Percentiles rank a stretch among this genome's conserved stretches.
Evolutionary conservation across 2,113 vertebrate species (phyloP).

Genomic region (Tenebrosternarchus preto): DNA sequence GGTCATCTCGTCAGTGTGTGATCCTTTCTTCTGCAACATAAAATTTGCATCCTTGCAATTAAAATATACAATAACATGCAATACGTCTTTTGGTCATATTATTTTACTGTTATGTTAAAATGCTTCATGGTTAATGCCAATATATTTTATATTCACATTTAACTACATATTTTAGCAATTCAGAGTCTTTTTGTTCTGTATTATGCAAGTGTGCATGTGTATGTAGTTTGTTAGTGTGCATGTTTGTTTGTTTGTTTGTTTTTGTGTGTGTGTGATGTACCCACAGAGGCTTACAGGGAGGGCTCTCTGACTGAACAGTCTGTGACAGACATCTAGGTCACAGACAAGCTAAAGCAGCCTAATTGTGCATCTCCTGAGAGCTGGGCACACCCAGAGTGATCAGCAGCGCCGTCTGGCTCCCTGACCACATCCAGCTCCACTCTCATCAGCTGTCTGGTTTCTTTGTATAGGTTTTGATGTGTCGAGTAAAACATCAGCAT

Average conservation of each 20-base stretch:
- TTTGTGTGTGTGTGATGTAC: not conserved
- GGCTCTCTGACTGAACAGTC: slow-evolving; percentile 40
- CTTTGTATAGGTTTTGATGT: not conserved
- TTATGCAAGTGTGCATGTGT: slow-evolving; percentile 32
- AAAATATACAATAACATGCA: not conserved
- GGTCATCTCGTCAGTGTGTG: not conserved
- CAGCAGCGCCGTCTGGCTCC: slow-evolving; percentile 28
- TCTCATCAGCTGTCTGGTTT: not conserved
- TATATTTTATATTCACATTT: not conserved
- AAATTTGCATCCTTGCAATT: not conserved
- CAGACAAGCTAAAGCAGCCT: slow-evolving; percentile 59
- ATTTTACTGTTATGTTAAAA: not conserved
- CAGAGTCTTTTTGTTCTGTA: not conserved
- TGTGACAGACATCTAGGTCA: slow-evolving; percentile 64
- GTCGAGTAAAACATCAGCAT: no score
- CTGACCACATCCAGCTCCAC: slow-evolving; percentile 17
- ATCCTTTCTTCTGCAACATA: not conserved
- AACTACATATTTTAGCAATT: not conserved
- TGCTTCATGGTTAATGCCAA: not conserved
- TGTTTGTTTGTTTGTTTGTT: no score
- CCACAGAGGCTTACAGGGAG: slow-evolving; percentile 37
- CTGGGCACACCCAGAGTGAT: slow-evolving; percentile 27
- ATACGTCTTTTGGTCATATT: not conserved
- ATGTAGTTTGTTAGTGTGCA: no score
- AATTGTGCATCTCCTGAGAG: slow-evolving; percentile 51